Base-by-base conservation (phyloP, 2,888 invertebrate species). In the Ethmia dodecea region DNA sequence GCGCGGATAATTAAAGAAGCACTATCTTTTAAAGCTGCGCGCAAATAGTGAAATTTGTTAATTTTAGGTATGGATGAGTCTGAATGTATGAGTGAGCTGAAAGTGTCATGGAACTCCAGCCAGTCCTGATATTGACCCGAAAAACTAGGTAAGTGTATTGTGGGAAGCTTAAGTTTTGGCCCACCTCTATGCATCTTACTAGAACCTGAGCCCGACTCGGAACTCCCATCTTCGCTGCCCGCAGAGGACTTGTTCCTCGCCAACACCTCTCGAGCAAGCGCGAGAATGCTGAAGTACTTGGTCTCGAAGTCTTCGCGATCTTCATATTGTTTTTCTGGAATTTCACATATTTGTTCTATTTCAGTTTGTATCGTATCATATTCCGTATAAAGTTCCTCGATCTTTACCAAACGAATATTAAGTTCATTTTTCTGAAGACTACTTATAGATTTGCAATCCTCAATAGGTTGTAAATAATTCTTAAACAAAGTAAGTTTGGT, bases 21-120 rank as follows among this genome's bases (percentile, higher is more conserved):
- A 24, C 37, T 34, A 18, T 32, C 38, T 13, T 39, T 39, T 15
- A 44, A 24, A 0, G 42, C 10, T 5, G 38, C 31, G 5, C 40
- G 29, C 5, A 44, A 25, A 12, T 47, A 47, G 25, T 40, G 38
- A 13, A 42, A 42, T 18, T 46, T 46, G 14, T 28, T 28, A 10
- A 47, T 44, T 13, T 40, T 38, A 5, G 36, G 32, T 10, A 44
- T 37, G 1, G 24, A 16, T 12, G 15, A 8, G 15, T 37, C 35
- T 0, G 2, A 16, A 13, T 44, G 43, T 26, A 47, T 42, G 1
- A 43, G 26, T 18, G 43, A 42, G 2, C 6, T 28, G 10, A 31
- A 47, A 1, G 40, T 44, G 13, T 44, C 43, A 10, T 38, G 34
- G 29, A 37, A 47, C n/a, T 38, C 43, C n/a, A 43, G 20, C 43